Percentiles rank a stretch among this genome's conserved stretches.
phyloP scores from a whole-genome alignment of 2,797 vertebrate species.

The Onychomys leucogaster region DNA sequence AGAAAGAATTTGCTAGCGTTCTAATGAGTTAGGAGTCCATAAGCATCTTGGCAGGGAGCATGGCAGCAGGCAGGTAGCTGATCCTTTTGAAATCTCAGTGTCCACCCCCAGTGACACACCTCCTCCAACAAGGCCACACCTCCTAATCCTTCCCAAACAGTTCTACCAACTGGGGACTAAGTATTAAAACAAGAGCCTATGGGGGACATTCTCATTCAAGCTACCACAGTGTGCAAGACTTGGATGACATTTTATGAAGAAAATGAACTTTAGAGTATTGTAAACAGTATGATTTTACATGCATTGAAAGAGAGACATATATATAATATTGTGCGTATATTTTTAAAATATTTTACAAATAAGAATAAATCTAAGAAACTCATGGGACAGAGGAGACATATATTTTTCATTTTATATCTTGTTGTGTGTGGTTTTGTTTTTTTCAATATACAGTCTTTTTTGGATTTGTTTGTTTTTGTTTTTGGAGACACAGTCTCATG shows the following conservation, averaged over 20 bases:
- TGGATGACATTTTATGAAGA: not conserved
- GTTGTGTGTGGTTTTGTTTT: not conserved
- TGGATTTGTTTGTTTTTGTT: not conserved
- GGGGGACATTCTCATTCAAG: not conserved
- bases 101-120: not conserved
- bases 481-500: not conserved
- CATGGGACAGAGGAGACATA: not conserved
- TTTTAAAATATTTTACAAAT: not conserved
- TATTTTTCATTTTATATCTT: conserved; percentile 10
- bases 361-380: not conserved
- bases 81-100: not conserved
- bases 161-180: not conserved
- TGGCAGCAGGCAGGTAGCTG: not conserved
- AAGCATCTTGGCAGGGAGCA: too few species aligned
- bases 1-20: not conserved
- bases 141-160: not conserved
- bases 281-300: not conserved
- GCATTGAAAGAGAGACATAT: not conserved
- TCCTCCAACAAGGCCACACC: not conserved
- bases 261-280: not conserved
- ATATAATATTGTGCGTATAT: not conserved
- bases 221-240: not conserved
- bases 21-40: too few species aligned
- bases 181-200: not conserved
- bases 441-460: not conserved